Base-by-base conservation (phyloP, 2,797 vertebrate genomes). In the Apogon talboti region DNA sequence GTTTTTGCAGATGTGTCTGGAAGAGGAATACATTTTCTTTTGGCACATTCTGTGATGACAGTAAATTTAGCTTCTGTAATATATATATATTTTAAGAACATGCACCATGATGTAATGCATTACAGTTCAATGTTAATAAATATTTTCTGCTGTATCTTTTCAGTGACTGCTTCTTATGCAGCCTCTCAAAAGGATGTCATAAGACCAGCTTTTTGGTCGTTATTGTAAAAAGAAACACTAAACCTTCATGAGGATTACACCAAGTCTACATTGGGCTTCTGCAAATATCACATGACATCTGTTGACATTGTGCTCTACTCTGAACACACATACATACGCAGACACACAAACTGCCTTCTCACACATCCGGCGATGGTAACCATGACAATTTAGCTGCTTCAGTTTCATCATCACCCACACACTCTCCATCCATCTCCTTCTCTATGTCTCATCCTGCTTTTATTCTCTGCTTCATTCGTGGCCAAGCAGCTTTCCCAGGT, bases 371-470 rank as follows among this genome's bases (percentile, higher is more conserved):
- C 15, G 28, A 67, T 82, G 83, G 90, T 91, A 90, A 91, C 88
- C 88, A 91, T 91, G 90, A 89, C 90, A 76, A 91, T 90, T 78
- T 69, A 82, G 79, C 86, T 80, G 82, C 85, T 86, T 79, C 78
- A 81, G 80, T 84, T 82, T 86, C 79, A 84, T 74, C 85, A 79
- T 86, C 88, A 90, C 91, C 87, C 89, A 90, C 91, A 85, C 85
- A 81, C 81, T 78, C 64, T 87, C 80, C 44, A 81, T 89, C 87
- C 77, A 67, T 89, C 81, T 81, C 83, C 54, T 77, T 76, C 77
- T 74, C 82, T 79, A 66, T 59, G 75, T 88, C 74, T 88, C 66
- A 72, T 73, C 66, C 84, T 78, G 77, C 55, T 65, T 88, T 85
- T 76, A 75, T 68, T 74, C 53, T 40, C 19, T 62, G 48, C 57